Conservation (phyloP, 2,797 vertebrate species). For the Apodemus agrarius region DNA sequence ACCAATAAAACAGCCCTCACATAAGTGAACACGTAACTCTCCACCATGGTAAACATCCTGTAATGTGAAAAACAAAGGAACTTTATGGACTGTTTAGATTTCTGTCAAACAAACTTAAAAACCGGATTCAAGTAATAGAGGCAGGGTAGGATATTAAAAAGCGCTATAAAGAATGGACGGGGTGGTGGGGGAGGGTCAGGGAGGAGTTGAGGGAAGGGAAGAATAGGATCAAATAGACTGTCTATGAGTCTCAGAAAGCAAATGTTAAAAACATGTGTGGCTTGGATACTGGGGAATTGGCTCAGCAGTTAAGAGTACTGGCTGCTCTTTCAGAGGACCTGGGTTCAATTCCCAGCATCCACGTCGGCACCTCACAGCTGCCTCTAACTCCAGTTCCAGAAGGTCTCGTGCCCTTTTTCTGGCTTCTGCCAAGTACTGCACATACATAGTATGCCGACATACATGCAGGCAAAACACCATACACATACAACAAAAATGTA, state of each 20-base stretch:
- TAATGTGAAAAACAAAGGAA: neutral
- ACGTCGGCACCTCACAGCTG: neutral
- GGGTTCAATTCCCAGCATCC: neutral
- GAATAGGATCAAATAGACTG: neutral
- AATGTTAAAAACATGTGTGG: neutral
- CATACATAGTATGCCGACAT: neutral
- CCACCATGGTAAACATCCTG: neutral
- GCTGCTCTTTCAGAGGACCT: neutral
- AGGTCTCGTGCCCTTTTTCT: neutral
- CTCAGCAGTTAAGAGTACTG: neutral
- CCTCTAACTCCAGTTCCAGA: neutral
- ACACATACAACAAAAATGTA: neutral
- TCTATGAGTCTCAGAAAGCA: neutral
- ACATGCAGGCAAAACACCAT: neutral
- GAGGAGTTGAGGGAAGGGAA: neutral
- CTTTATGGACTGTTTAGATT: neutral
- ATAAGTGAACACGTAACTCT: neutral
- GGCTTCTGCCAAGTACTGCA: neutral
- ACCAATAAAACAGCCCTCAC: neutral
- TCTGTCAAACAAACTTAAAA: neutral
- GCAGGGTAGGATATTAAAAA: neutral
- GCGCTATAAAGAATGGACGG: neutral
- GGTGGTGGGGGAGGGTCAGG: neutral
- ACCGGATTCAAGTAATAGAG: conserved; percentile 23
- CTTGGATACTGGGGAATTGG: neutral